phyloP scores from a whole-genome alignment of 2,113 vertebrate genomes.

The Lepisosteus oculatus region DNA sequence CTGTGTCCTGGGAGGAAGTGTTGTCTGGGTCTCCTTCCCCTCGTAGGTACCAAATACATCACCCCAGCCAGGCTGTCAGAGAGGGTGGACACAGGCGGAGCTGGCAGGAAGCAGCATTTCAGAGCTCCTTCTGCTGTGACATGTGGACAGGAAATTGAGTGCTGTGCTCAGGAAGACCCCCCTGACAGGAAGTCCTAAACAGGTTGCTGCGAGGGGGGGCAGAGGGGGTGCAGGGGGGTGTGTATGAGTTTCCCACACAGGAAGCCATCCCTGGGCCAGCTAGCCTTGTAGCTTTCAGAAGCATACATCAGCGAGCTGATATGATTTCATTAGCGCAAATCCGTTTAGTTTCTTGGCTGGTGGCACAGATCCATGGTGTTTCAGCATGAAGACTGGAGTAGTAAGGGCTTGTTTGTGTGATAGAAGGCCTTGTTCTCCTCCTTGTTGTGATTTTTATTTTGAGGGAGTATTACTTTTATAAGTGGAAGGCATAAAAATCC shows the following conservation, averaged over 20 bases:
- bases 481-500: too few relatives aligned
- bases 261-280: not conserved
- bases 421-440: too few relatives aligned
- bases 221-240: not conserved
- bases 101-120: constrained; percentile 73
- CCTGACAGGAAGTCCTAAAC: constrained; percentile 71
- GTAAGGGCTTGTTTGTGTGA: too few relatives aligned
- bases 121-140: constrained; percentile 63
- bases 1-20: constrained; percentile 52
- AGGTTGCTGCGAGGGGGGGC: constrained; percentile 51
- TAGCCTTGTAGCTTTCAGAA: not conserved
- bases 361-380: too few relatives aligned
- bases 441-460: too few relatives aligned
- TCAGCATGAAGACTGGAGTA: too few relatives aligned
- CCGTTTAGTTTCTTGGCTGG: too few relatives aligned
- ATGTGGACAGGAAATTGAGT: constrained; percentile 70
- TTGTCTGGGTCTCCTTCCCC: constrained; percentile 60
- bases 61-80: constrained; percentile 72
- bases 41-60: constrained; percentile 59
- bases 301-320: not conserved
- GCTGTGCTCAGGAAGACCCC: constrained; percentile 58
- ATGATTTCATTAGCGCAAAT: not conserved
- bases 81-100: constrained; percentile 63
- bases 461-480: too few relatives aligned
- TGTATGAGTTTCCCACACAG: not conserved